Percentiles rank a stretch among this genome's conserved stretches.
Conservation (phyloP, 2,888 invertebrate genomes). For the Limnephilus auricula region DNA sequence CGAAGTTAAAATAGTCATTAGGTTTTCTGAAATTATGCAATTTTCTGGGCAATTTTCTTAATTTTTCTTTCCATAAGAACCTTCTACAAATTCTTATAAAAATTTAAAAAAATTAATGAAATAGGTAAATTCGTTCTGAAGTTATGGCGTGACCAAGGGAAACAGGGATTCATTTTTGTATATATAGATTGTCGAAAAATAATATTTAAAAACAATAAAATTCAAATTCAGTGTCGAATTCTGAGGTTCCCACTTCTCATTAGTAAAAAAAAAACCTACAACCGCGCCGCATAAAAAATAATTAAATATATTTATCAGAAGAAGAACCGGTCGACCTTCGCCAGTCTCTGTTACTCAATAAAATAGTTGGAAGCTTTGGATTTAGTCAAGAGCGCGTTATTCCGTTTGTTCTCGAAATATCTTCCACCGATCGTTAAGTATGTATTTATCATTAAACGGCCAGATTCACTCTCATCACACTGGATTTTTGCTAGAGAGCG, state of each 20-base stretch:
- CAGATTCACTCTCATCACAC: not conserved
- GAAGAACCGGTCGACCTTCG: constrained; percentile 35
- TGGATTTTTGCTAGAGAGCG: not conserved
- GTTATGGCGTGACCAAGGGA: too few species aligned
- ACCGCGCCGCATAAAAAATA: not conserved
- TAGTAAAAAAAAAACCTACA: not conserved
- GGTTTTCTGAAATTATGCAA: too few species aligned
- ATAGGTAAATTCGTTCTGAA: too few species aligned
- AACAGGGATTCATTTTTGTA: too few species aligned
- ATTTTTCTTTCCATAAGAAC: too few species aligned
- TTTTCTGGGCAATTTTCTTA: too few species aligned
- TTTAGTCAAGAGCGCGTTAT: constrained; percentile 22
- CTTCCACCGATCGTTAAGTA: constrained; percentile 42
- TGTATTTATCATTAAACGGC: constrained; percentile 34
- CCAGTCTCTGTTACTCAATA: not conserved
- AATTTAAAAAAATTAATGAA: too few species aligned
- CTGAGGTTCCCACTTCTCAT: not conserved
- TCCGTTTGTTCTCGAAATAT: constrained; percentile 44
- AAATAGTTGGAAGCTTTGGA: constrained; percentile 2
- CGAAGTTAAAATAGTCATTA: too few species aligned
- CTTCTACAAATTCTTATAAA: too few species aligned
- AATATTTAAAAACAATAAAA: not conserved
- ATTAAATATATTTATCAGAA: constrained; percentile 10
- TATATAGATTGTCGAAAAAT: not conserved
- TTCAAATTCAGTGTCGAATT: not conserved